Percentiles rank a stretch among this genome's conserved stretches.
These are phyloP conservation scores for Jordanella pulchra DNA, from an alignment of 2,797 vertebrate genomes.

Conservation along the genomic window DNA sequence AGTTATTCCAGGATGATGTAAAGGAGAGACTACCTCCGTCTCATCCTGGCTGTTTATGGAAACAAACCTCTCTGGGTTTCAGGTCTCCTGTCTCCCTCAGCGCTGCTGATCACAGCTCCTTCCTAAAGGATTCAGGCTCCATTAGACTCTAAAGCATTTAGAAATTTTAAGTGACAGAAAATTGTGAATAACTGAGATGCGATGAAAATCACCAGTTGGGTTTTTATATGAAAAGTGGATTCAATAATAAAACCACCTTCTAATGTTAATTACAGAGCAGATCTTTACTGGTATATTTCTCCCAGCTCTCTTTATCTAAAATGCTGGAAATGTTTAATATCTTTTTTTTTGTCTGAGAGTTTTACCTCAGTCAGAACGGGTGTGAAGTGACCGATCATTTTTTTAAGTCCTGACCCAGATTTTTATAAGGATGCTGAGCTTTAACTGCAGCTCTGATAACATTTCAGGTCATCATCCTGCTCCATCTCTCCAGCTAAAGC, in stretches of 20 bases:
- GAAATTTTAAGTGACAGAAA: background rate
- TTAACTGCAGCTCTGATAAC: background rate
- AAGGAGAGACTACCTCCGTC: constrained; percentile 28
- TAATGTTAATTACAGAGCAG: no score
- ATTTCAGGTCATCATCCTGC: background rate
- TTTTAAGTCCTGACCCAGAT: background rate
- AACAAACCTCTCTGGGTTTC: background rate
- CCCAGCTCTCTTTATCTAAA: no score
- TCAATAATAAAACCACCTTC: no score
- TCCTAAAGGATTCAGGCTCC: background rate
- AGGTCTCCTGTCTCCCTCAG: background rate
- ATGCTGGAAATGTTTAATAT: background rate
- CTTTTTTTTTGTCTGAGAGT: background rate
- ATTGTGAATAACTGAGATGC: no score
- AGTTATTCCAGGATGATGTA: constrained; percentile 14
- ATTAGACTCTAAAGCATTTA: background rate
- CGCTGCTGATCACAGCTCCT: constrained; percentile 1
- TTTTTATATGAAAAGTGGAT: no score
- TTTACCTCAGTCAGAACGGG: background rate
- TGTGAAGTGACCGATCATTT: no score
- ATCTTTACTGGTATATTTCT: no score
- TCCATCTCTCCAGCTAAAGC: background rate
- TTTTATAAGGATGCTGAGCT: background rate
- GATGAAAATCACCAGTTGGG: no score
- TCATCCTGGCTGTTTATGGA: constrained; percentile 19